These are phyloP conservation scores for Lepidotrigona ventralis DNA, from an alignment of 1,140 invertebrate species.

Conservation along the genomic window DNA sequence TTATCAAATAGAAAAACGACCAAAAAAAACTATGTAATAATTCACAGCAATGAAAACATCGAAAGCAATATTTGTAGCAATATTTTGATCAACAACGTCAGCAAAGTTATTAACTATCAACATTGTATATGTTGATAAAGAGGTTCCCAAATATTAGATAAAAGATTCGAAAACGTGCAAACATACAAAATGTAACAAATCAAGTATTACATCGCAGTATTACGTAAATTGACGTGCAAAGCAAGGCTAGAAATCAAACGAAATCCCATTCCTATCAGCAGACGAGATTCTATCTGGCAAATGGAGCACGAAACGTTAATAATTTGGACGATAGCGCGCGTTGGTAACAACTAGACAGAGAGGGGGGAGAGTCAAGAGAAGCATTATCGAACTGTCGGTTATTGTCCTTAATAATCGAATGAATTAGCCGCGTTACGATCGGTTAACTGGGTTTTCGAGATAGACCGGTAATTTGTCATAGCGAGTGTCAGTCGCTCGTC, in stretches of 20 bases:
- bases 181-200: no score
- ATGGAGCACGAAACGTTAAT: constrained; percentile 9
- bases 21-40: no score
- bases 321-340: background rate
- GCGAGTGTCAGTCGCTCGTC: background rate
- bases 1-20: background rate
- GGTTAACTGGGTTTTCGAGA: constrained; percentile 52
- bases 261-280: background rate
- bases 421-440: constrained; percentile 46
- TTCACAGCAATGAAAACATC: no score
- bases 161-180: background rate
- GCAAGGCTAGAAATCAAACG: background rate
- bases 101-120: no score
- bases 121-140: background rate
- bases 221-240: background rate
- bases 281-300: background rate
- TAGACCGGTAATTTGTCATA: constrained; percentile 23
- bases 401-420: constrained; percentile 56
- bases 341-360: background rate
- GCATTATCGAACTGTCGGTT: constrained; percentile 24
- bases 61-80: no score
- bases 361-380: background rate
- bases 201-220: no score
- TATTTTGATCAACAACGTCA: no score
- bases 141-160: background rate